Base-by-base conservation (phyloP, 2,888 invertebrate species). In the Macrophya annulata region DNA sequence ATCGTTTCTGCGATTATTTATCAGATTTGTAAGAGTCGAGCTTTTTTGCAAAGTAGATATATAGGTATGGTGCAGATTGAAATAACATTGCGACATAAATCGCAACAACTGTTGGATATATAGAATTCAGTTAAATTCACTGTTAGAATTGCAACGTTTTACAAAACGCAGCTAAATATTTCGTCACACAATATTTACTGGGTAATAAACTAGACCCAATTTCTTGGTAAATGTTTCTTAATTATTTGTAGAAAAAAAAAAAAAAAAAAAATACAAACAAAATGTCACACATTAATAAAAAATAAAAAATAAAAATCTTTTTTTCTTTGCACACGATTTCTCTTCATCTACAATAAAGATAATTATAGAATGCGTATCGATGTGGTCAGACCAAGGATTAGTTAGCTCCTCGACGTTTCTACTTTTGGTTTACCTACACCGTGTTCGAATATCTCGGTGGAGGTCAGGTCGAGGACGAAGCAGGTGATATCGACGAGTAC, bases 391-490 rank as follows among this genome's bases (percentile, higher is more conserved):
- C 25, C 68, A 68, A 68, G 68, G 68, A 68, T 68, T 25, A 68
- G 10, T 17, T 15, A 37, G 37, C 68, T 68, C 37, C 68, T 68
- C 68, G 68, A 74, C 74, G 45, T 74, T 21, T 74, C 43, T 74
- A 77, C 48, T 51, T 51, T 51, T 77, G 51, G 37, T 31, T 31
- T 31, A n/a, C 55, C 10, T 21, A 25, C 25, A 31, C 25, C 37
- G 8, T 55, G 77, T 55, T 81, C 21, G 62, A 55, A 77, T 77
- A 37, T 81, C 55, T 55, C 77, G 77, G 62, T 81, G 59, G 62
- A 81, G 81, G 81, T 81, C 81, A 81, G 81, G 81, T 62, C 81
- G 81, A 81, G 81, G 81, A 81, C 81, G 62, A 59, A 17, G 15
- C 43, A 17, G 81, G 62, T 51, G 62, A 43, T 81, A 81, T 81